A percentile compares a stretch with the other conserved stretches of the same genome.
phyloP scores from a whole-genome alignment of 2,888 invertebrate species.

The Drosophila paracracens region DNA sequence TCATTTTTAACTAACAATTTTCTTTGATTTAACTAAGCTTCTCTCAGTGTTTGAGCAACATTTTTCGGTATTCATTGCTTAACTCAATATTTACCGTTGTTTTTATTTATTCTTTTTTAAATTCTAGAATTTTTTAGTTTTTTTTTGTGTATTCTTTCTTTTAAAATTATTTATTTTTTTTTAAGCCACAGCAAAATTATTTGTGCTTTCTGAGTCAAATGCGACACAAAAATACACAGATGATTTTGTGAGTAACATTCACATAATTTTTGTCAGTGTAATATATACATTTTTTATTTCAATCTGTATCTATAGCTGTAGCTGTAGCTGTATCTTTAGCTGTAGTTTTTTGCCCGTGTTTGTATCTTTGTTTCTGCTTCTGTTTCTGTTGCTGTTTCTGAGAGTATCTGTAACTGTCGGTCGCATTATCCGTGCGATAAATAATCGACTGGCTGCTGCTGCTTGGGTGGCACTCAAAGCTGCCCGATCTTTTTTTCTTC shows the following conservation, averaged over 20 bases:
- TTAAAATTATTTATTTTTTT: not conserved
- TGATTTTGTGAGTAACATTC: not conserved
- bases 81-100: too few species aligned
- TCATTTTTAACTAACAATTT: not conserved
- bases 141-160: not conserved
- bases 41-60: not conserved
- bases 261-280: not conserved
- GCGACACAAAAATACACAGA: not conserved
- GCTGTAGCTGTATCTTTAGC: conserved; percentile 1
- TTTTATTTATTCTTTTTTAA: not conserved
- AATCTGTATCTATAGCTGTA: conserved; percentile 4
- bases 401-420: conserved; percentile 34
- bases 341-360: conserved; percentile 1
- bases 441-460: conserved; percentile 53
- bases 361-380: conserved; percentile 5
- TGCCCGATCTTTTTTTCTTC: not conserved
- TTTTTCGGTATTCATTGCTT: not conserved
- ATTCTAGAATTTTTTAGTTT: not conserved
- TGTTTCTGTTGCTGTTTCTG: conserved; percentile 24
- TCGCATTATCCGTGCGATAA: conserved; percentile 56
- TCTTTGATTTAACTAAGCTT: not conserved
- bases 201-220: not conserved
- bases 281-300: not conserved
- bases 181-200: too few species aligned
- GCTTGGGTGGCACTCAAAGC: conserved; percentile 49